phyloP scores from a whole-genome alignment of 2,797 vertebrate species.

The Jordanella pulchra region DNA sequence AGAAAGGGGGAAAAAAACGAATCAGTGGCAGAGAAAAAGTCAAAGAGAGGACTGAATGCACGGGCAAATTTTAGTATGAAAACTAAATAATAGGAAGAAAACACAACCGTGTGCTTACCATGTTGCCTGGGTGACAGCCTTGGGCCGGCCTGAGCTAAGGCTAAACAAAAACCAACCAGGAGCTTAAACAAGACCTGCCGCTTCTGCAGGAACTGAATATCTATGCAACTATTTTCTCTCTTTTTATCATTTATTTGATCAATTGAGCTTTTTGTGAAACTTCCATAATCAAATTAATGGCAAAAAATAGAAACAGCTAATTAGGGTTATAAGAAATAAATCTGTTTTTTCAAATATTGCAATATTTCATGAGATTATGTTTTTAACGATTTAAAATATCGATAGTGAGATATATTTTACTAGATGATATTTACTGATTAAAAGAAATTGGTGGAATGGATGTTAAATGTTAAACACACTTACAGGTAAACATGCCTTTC shows the following conservation, averaged over 20 bases:
- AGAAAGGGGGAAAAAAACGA: constrained; percentile 33
- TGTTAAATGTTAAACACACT: too few species aligned
- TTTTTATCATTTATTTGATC: not conserved
- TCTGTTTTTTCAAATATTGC: too few species aligned
- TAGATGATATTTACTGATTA: too few species aligned
- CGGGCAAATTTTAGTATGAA: constrained; percentile 32
- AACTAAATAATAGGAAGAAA: constrained; percentile 41
- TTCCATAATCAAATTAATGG: not conserved
- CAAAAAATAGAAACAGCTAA: not conserved
- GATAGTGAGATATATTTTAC: too few species aligned
- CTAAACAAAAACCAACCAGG: constrained; percentile 64
- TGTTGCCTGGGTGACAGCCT: constrained; percentile 69
- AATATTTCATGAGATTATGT: too few species aligned
- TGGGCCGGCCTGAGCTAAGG: constrained; percentile 65
- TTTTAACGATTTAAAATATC: too few species aligned
- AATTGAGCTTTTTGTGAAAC: not conserved
- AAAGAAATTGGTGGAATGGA: too few species aligned
- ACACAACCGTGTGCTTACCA: constrained; percentile 12
- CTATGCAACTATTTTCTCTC: not conserved
- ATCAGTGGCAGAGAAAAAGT: constrained; percentile 47
- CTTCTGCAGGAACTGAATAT: constrained; percentile 36
- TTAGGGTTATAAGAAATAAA: too few species aligned
- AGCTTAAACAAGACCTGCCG: constrained; percentile 60
- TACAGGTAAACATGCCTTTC: too few species aligned
- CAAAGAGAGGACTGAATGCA: constrained; percentile 44